phyloP scores from a whole-genome alignment of 2,113 vertebrate species.

The Ceyx melanurus region DNA sequence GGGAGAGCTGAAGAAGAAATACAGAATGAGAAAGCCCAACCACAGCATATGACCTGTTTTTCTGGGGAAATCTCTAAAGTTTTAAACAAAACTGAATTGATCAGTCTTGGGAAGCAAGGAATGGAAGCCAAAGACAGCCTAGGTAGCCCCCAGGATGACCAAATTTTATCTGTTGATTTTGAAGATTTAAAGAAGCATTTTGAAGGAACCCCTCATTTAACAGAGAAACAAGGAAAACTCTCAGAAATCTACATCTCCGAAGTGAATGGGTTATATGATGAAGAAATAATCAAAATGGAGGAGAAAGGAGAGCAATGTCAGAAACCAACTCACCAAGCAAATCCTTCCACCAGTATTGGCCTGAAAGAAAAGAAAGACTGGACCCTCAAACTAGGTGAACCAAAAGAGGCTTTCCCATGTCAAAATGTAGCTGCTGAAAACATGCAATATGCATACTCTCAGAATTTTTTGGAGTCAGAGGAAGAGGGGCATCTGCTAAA shows the following conservation, averaged over 20 bases:
- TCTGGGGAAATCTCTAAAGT: slow-evolving; percentile 3
- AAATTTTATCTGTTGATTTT: not conserved
- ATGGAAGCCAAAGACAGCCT: not conserved
- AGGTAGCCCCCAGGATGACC: not conserved
- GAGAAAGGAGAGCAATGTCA: not conserved
- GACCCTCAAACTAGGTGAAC: not conserved
- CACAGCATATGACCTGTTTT: not conserved
- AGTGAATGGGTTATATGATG: not conserved
- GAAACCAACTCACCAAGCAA: not conserved
- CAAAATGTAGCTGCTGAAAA: not conserved
- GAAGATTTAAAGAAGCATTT: not conserved
- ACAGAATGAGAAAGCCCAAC: not conserved
- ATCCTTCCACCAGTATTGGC: not conserved
- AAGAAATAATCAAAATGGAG: not conserved
- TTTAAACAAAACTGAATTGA: slow-evolving; percentile 44
- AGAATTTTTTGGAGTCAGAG: not conserved
- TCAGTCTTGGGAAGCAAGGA: not conserved
- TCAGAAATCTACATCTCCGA: not conserved
- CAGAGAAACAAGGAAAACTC: not conserved
- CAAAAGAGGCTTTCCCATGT: not conserved
- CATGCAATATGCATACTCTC: rapidly evolving
- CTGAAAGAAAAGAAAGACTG: not conserved
- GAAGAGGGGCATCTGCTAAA: not conserved
- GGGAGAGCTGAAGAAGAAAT: not conserved
- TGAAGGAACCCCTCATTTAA: not conserved